These are phyloP conservation scores for Sorex fumeus DNA, from an alignment of 2,113 vertebrate genomes.

Conservation along the genomic window DNA sequence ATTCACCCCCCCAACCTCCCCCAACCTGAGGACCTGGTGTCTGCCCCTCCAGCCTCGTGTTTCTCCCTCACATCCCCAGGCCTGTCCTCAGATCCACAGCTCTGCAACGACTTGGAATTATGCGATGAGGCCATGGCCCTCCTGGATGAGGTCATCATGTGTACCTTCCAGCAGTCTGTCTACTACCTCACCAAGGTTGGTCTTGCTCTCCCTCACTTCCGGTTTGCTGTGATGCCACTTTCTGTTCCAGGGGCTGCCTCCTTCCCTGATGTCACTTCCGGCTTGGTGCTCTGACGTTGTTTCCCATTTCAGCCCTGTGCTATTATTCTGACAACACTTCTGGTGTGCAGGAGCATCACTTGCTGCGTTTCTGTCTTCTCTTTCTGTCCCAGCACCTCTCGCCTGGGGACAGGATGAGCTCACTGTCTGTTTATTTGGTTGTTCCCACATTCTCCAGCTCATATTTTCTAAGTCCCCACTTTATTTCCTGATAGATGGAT, in stretches of 20 bases:
- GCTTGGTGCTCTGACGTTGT: neutral
- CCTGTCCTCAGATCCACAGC: slow-evolving; percentile 87
- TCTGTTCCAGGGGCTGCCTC: no score
- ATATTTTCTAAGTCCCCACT: neutral
- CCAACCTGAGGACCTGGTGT: neutral
- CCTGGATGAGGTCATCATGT: slow-evolving; percentile 97
- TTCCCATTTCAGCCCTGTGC: neutral
- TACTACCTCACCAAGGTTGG: slow-evolving; percentile 96
- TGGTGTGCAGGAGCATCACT: neutral
- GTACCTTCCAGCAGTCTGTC: slow-evolving; percentile 96
- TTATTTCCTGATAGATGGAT: neutral
- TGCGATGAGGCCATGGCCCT: slow-evolving; percentile 95
- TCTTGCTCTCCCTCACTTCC: neutral
- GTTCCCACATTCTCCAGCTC: neutral
- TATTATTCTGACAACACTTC: neutral
- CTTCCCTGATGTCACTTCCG: neutral
- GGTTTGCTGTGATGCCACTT: neutral
- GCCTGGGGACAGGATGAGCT: neutral
- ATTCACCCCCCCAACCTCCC: neutral
- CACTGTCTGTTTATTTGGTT: neutral
- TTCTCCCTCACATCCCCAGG: slow-evolving; percentile 55
- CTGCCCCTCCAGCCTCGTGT: neutral
- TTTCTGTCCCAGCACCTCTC: neutral
- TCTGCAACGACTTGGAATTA: slow-evolving; percentile 94
- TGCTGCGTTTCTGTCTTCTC: slow-evolving; percentile 46